These are phyloP conservation scores for Alethe castanea DNA, from an alignment of 2,113 vertebrate genomes.

Conservation along the genomic window DNA sequence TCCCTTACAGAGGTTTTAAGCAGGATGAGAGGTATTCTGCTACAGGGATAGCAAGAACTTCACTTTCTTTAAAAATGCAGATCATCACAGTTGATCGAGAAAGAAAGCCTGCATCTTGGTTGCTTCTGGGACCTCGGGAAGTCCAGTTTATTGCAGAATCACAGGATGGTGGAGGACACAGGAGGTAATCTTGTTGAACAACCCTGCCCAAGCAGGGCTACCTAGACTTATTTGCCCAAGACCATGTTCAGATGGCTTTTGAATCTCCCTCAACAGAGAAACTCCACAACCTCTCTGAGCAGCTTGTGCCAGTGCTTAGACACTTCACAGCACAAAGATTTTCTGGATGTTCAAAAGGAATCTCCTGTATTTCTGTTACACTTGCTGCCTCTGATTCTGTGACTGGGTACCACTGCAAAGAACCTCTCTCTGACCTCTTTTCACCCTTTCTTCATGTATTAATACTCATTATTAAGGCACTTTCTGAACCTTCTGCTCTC, in stretches of 20 bases:
- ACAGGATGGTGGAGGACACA: not conserved
- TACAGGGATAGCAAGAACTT: not conserved
- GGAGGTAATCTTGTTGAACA: not conserved
- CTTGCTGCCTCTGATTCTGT: not conserved
- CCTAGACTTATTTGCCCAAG: not conserved
- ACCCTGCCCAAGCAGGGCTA: not conserved
- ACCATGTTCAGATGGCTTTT: fast-evolving
- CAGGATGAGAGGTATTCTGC: not conserved
- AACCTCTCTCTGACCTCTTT: not conserved
- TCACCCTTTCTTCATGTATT: not conserved
- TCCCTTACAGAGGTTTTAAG: not conserved
- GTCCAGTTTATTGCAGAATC: not conserved
- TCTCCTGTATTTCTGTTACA: not conserved
- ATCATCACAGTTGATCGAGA: not conserved
- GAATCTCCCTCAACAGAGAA: not conserved
- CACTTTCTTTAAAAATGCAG: not conserved
- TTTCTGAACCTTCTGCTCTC: not conserved
- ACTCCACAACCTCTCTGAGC: not conserved
- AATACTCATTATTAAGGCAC: not conserved
- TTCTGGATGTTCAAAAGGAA: not conserved
- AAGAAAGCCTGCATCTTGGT: not conserved
- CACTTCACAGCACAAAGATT: not conserved
- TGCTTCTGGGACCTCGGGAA: not conserved
- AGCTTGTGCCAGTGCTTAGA: not conserved
- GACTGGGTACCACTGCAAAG: not conserved